A percentile compares a stretch with the other conserved stretches of the same genome.
phyloP scores from a whole-genome alignment of 2,888 invertebrate species.

The Xanthorhoe designata region DNA sequence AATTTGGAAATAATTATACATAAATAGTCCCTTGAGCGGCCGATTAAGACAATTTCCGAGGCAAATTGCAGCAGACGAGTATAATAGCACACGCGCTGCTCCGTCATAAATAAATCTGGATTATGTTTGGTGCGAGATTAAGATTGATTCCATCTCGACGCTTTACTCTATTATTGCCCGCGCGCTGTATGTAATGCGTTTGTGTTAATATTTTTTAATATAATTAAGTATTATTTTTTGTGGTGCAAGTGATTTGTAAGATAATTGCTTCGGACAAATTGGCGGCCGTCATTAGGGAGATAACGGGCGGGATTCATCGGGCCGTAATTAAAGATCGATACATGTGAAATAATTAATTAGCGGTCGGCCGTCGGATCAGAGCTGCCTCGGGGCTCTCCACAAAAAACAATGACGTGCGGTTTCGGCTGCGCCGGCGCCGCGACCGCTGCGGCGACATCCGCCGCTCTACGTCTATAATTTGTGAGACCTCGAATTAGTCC shows the following conservation, averaged over 20 bases:
- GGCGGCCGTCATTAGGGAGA: constrained; percentile 79
- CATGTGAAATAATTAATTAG: constrained; percentile 85
- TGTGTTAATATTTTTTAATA: constrained; percentile 81
- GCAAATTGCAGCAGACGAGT: constrained; percentile 85
- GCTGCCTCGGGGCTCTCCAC: constrained; percentile 74
- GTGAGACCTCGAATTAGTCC: constrained; percentile 83
- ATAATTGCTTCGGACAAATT: constrained; percentile 84
- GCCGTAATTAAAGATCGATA: constrained; percentile 84
- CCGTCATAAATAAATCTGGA: constrained; percentile 85
- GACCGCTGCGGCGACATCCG: constrained; percentile 79
- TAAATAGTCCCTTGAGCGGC: constrained; percentile 86
- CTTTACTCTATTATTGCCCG: constrained; percentile 81
- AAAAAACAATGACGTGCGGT: constrained; percentile 86
- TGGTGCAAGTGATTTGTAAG: constrained; percentile 74
- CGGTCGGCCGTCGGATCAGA: constrained; percentile 68
- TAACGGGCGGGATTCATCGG: constrained; percentile 75
- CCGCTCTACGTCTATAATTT: constrained; percentile 81
- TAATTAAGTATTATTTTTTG: constrained; percentile 79
- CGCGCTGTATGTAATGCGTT: constrained; percentile 76
- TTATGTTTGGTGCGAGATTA: constrained; percentile 85
- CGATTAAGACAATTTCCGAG: constrained; percentile 86
- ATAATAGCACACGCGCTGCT: constrained; percentile 84
- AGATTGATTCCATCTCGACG: constrained; percentile 85
- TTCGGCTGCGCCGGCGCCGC: constrained; percentile 78
- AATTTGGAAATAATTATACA: constrained; percentile 86